Conservation (phyloP, 2,113 vertebrate genomes). For the Pteruthius melanotis region DNA sequence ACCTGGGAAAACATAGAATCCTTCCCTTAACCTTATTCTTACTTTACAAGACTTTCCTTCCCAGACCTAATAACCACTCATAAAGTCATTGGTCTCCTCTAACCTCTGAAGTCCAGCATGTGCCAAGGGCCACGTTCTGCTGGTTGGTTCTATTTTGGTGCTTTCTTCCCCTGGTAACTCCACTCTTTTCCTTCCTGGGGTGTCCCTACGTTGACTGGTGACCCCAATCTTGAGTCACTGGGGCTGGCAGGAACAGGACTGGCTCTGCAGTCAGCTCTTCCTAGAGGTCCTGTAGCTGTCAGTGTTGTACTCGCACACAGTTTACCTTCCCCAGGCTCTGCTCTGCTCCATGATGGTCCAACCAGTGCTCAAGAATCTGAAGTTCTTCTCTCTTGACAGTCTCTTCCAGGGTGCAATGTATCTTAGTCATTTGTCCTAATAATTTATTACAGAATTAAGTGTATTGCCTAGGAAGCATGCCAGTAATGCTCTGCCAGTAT, state of each 20-base stretch:
- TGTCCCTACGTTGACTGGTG: neutral
- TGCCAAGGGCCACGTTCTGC: neutral
- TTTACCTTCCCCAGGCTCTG: neutral
- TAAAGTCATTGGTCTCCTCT: neutral
- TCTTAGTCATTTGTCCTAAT: slow-evolving; percentile 44
- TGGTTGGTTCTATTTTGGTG: neutral
- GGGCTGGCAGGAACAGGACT: neutral
- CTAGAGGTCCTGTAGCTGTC: neutral
- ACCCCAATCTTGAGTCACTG: neutral
- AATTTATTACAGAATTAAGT: slow-evolving; percentile 77
- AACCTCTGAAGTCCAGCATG: neutral
- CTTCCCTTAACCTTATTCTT: slow-evolving; percentile 2
- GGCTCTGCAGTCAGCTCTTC: neutral
- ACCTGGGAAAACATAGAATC: neutral
- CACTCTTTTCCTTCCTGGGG: neutral
- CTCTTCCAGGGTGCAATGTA: neutral
- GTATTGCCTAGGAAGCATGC: slow-evolving; percentile 67
- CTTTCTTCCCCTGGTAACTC: neutral
- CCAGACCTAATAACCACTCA: neutral
- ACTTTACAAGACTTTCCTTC: slow-evolving; percentile 29
- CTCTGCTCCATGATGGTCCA: neutral
- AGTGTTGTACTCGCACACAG: neutral
- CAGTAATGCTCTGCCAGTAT: slow-evolving; percentile 54
- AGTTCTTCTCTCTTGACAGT: neutral
- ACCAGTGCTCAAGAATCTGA: neutral